Evolutionary conservation across 2,113 vertebrate genomes (phyloP), one percentile per base, ranked within the genome.

Genomic region (Ciconia stormi): DNA sequence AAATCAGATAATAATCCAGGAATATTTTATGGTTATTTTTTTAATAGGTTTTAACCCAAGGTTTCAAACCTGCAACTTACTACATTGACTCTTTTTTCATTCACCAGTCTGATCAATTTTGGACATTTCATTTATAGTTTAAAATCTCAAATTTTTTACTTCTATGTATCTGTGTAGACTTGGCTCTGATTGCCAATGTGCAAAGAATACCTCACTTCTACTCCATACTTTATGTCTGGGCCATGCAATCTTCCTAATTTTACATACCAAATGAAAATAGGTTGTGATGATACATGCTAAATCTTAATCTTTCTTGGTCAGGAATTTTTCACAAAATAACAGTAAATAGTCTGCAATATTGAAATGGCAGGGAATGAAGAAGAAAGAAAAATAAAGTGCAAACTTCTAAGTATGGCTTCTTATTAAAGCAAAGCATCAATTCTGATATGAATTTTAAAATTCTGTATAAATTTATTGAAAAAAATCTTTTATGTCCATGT

Each of bases 11-110:
- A 69, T 50, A 88, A 67, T 25, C 11, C 20, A 69, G 11, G 40
- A 55, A 84, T 0, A 0, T 6, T 30, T 79, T 55, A 14, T 4
- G 3, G 16, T 19, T 29, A 4, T 21, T 59, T 67, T 70, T 47
- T 71, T 9, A 46, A 27, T 30, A 58, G 40, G 3, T 67, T 88
- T 91, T 62, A 90, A 40, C 25, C 38, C 23, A 50, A 36, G 25
- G 17, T 76, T 91, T 82, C 62, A 79, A 44, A 87, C 13, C 21
- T 53, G 40, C 20, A 44, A 4, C 27, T 87, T 67, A 69, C 21
- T 44, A 76, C 15, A 59, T 26, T 53, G 23, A 74, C 21, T 62
- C n/a, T 80, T 71, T 38, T 69, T 85, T 82, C 30, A 40, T 52
- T 89, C 7, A 10, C 15, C 22, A 65, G 22, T 23, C 56, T 55